phyloP scores from a whole-genome alignment of 2,797 vertebrate species.

The Platalea minor region DNA sequence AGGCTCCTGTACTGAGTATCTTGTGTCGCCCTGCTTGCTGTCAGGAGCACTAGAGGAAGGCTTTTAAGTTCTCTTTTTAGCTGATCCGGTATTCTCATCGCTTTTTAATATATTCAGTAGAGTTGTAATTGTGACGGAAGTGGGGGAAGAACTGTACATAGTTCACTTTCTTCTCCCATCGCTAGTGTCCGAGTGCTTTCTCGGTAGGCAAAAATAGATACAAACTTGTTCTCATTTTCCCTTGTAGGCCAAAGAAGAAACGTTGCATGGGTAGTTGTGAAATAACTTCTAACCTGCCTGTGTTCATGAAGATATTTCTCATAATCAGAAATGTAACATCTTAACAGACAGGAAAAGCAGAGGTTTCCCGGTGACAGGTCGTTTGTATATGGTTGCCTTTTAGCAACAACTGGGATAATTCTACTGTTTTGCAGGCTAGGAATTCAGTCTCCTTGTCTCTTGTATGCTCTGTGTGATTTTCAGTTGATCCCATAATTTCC shows the following conservation, averaged over 20 bases:
- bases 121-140: background rate
- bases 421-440: background rate
- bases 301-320: background rate
- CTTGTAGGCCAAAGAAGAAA: background rate
- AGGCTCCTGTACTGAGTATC: background rate
- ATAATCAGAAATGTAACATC: background rate
- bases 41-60: background rate
- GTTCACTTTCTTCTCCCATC: background rate
- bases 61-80: background rate
- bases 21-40: background rate
- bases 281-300: background rate
- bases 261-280: background rate
- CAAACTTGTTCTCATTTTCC: background rate
- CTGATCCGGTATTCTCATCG: accelerated
- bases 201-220: background rate
- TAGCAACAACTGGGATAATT: background rate
- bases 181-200: background rate
- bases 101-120: background rate
- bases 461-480: background rate
- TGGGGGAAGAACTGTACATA: accelerated
- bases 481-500: background rate
- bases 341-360: background rate
- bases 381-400: background rate
- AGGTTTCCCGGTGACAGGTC: background rate
- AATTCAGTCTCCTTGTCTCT: background rate